Conservation (phyloP, 2,797 vertebrate species). For the Craterocephalus amniculus region DNA sequence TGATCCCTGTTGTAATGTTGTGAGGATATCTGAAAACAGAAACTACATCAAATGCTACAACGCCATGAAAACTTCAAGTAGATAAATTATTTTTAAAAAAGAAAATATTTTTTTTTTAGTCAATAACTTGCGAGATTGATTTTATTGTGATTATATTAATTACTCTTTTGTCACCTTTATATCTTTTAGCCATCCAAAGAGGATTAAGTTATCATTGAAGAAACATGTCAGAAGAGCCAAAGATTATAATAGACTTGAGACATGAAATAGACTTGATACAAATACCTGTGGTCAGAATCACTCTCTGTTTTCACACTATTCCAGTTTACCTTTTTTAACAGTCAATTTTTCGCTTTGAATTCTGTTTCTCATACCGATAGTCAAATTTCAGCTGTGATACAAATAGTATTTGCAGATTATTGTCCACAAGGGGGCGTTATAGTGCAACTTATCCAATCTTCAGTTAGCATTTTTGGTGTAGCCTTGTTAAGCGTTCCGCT, state of each 20-base stretch:
- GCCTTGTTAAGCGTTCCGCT: background rate
- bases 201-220: too few relatives aligned
- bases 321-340: background rate
- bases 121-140: background rate
- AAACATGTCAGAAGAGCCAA: too few relatives aligned
- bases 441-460: constrained; percentile 1
- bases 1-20: background rate
- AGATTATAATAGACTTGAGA: too few relatives aligned
- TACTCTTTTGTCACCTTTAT: too few relatives aligned
- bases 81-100: background rate
- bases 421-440: constrained; percentile 56
- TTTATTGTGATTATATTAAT: too few relatives aligned
- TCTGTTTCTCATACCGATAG: background rate
- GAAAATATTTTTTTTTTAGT: background rate
- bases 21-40: too few relatives aligned
- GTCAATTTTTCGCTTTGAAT: background rate
- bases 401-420: too few relatives aligned
- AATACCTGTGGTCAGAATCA: background rate
- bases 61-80: background rate
- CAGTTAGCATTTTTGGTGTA: background rate
- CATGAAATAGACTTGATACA: too few relatives aligned
- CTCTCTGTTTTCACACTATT: background rate
- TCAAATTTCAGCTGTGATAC: background rate
- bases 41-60: background rate
- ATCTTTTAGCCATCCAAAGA: too few relatives aligned